These are phyloP conservation scores for Amphiura filiformis DNA, from an alignment of 35 echinoderm and acorn worm species.

Conservation along the genomic window DNA sequence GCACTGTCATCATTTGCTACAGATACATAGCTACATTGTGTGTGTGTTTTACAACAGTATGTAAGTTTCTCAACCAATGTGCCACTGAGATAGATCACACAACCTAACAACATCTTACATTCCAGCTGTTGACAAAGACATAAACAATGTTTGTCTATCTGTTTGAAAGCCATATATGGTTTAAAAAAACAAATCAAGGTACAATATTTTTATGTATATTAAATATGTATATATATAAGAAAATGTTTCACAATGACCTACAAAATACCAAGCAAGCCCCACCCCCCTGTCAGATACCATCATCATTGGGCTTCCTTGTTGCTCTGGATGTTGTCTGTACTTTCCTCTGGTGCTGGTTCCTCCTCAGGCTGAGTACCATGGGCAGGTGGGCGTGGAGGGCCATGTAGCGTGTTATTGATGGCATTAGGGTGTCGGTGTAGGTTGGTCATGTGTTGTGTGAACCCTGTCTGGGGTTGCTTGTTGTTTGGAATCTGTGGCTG, in stretches of 20 bases:
- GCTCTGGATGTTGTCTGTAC: constrained; percentile 6
- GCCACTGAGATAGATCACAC: too few species aligned
- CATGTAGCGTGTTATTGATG: constrained; percentile 94
- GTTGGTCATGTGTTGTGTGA: constrained; percentile 39
- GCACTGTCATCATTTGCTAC: too few species aligned
- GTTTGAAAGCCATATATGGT: background rate
- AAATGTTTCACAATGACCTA: background rate
- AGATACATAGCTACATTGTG: too few species aligned
- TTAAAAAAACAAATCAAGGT: background rate
- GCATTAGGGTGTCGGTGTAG: constrained; percentile 83
- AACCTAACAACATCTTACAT: too few species aligned
- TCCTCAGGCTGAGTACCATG: background rate
- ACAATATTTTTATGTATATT: background rate
- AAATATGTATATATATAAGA: too few species aligned
- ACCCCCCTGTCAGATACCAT: background rate
- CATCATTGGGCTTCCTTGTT: constrained; percentile 44
- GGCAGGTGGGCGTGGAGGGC: constrained; percentile 47
- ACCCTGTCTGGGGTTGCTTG: constrained; percentile 45
- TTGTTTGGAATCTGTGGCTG: constrained; percentile 83
- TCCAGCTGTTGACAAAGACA: too few species aligned
- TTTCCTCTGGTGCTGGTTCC: background rate
- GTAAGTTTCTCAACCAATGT: too few species aligned
- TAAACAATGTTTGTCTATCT: background rate
- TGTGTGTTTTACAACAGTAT: too few species aligned
- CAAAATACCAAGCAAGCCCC: background rate